phyloP scores from a whole-genome alignment of 2,113 vertebrate genomes.

The Chiloscyllium plagiosum region DNA sequence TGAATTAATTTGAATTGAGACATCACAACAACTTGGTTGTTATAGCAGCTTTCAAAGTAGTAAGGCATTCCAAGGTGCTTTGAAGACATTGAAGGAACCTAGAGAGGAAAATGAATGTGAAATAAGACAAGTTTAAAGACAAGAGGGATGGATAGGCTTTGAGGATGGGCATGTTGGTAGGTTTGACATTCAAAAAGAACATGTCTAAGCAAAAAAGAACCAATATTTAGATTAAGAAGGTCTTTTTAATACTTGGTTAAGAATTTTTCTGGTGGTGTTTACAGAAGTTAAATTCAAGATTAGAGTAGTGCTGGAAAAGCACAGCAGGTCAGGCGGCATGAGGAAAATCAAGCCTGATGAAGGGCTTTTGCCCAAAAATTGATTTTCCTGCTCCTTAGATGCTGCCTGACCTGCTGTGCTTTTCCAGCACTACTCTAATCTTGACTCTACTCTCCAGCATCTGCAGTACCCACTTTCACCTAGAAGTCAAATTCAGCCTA shows the following conservation, averaged over 20 bases:
- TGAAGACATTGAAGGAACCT: not conserved
- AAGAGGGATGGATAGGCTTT: not conserved
- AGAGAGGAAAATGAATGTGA: not conserved
- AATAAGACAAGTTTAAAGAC: not conserved
- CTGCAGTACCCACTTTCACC: too few species aligned
- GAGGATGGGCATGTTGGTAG: not conserved
- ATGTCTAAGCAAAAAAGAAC: not conserved
- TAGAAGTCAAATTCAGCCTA: not conserved
- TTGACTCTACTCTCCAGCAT: too few species aligned
- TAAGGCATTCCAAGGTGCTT: not conserved
- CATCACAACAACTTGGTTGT: not conserved
- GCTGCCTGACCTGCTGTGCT: too few species aligned
- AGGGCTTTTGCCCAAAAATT: too few species aligned
- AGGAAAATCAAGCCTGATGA: too few species aligned
- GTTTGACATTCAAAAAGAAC: not conserved
- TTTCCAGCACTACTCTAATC: too few species aligned
- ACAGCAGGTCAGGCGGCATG: too few species aligned
- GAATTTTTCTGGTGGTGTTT: not conserved
- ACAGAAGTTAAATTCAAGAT: not conserved
- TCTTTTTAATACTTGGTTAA: not conserved
- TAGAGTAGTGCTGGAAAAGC: too few species aligned
- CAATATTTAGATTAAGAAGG: not conserved
- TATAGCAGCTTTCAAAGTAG: not conserved
- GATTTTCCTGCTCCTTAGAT: too few species aligned
- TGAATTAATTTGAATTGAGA: not conserved